Conservation (phyloP, 2,113 vertebrate species). For the Uria lomvia region DNA sequence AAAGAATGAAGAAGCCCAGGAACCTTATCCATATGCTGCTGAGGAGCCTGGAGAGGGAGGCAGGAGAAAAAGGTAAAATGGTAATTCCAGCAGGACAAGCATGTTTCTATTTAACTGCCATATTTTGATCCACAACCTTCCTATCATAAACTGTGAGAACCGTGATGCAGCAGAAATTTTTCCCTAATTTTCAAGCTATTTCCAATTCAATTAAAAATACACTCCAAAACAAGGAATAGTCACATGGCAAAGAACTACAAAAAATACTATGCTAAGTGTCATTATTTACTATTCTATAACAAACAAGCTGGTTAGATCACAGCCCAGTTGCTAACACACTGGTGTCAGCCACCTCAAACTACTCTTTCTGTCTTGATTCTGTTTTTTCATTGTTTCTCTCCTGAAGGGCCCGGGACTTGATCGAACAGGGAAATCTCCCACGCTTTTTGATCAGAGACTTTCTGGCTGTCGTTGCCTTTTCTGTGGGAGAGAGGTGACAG, state of each 20-base stretch:
- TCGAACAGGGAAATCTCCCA: background rate
- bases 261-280: background rate
- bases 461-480: background rate
- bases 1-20: background rate
- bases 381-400: background rate
- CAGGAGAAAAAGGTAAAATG: background rate
- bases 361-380: background rate
- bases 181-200: background rate
- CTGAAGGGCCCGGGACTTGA: background rate
- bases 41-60: background rate
- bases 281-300: background rate
- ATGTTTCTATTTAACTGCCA: background rate
- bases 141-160: background rate
- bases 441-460: background rate
- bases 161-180: background rate
- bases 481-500: background rate
- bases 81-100: background rate
- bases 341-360: background rate
- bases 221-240: background rate
- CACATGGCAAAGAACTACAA: background rate
- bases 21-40: background rate
- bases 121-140: background rate
- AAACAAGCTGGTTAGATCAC: background rate
- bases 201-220: background rate
- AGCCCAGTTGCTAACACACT: background rate